Evolutionary conservation across 1,140 invertebrate species (phyloP), one percentile per base, ranked within the genome.

Genomic region (Cephus cinctus): DNA sequence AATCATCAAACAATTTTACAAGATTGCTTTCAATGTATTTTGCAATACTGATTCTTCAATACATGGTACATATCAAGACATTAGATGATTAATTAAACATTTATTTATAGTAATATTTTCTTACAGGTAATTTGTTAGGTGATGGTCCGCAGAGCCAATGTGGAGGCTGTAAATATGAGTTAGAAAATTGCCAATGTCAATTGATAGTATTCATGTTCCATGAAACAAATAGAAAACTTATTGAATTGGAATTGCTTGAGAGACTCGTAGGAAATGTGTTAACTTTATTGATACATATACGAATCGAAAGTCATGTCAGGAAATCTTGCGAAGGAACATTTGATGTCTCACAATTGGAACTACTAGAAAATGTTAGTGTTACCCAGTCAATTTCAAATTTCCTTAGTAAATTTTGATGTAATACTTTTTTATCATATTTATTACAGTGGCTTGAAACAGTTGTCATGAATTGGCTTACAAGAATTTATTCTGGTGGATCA

Each of bases 281-380:
- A 5, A 92, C 90, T 6, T 83, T 82, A 36, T 80, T 94, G 35
- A 90, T 93, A 38, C 88, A 92, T 62, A 72, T 85, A 51, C 82
- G 86, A 57, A 94, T 95, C 40, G 83, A 89, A 67, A 80, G 80
- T 57, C 86, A 94, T 61, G 87, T 95, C 5, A 81, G 84, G 59
- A 84, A 84, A 54, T 83, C 84, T 0, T 94, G 91, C 63, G 86
- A 88, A 62, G 88, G 88, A 40, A 89, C 85, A 51, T 94, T 92
- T 76, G 88, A 94, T 76, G 82, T 83, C 9, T 89, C 88, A 1
- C 86, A 90, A 57, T 78, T 94, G 20, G 66, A 72, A 4, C 77
- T 79, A 35, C 72, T 94, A 3, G 86, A 92, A 77, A 81, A 83
- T 56, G 86, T 86, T 76, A 73, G 67, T 63, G 22, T 20, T 52